Conservation (phyloP, 2,888 invertebrate species). For the Ferrisia virgata region DNA sequence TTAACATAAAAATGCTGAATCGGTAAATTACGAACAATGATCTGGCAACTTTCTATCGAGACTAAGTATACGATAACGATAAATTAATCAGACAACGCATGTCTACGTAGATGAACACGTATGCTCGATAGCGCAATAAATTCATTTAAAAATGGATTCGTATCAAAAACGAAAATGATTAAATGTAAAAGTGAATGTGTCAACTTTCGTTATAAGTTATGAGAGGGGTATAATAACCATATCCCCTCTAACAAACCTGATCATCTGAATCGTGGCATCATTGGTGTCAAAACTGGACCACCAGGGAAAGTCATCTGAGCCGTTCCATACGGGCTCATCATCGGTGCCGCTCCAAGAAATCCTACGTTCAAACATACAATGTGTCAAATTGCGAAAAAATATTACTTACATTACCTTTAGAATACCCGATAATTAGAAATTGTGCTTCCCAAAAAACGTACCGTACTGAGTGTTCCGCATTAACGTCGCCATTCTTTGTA, state of each 20-base stretch:
- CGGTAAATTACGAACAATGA: background rate
- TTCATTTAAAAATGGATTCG: background rate
- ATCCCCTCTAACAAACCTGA: slow-evolving; percentile 61
- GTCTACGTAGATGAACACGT: background rate
- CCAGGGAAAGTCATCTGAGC: slow-evolving; percentile 58
- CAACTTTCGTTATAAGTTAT: slow-evolving; percentile 38
- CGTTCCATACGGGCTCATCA: slow-evolving; percentile 50
- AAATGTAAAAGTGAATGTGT: background rate
- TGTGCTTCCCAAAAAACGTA: too few species aligned
- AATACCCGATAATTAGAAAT: too few species aligned
- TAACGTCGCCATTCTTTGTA: too few species aligned
- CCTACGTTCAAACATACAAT: slow-evolving; percentile 47
- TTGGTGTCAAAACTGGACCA: slow-evolving; percentile 59
- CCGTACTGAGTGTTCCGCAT: too few species aligned
- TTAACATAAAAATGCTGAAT: background rate
- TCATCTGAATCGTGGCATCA: slow-evolving; percentile 88
- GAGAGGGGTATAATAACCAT: slow-evolving; percentile 60
- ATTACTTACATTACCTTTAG: too few species aligned
- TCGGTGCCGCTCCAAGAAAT: slow-evolving; percentile 50
- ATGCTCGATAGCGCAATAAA: background rate
- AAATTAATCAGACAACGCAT: background rate
- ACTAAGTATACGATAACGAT: background rate
- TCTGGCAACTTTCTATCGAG: background rate
- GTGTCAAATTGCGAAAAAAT: background rate
- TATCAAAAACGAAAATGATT: background rate